Evolutionary conservation across 2,888 invertebrate genomes (phyloP).

Genomic region (Odontocolon sp.): DNA sequence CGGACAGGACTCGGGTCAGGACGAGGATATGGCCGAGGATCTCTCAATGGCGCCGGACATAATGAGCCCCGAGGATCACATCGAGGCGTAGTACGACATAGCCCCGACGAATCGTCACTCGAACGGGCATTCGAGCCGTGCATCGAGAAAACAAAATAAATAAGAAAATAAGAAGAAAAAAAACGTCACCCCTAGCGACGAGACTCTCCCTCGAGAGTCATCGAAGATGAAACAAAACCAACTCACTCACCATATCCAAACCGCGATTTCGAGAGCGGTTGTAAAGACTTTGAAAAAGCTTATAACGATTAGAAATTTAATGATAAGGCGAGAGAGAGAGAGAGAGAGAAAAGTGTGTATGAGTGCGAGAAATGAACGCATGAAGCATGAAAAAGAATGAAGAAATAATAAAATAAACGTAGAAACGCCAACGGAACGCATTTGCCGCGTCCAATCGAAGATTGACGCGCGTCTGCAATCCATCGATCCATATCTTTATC

Average conservation of each 20-base stretch:
- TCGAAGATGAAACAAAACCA: constrained; percentile 47
- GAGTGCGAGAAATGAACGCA: too few species aligned
- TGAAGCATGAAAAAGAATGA: not conserved
- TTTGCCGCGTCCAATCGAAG: constrained; percentile 44
- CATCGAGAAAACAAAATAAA: constrained; percentile 18
- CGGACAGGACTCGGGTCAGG: constrained; percentile 77
- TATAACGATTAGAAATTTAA: constrained; percentile 44
- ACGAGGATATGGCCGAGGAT: constrained; percentile 79
- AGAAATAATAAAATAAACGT: constrained; percentile 43
- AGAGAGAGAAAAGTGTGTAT: constrained; percentile 43
- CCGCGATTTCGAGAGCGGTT: constrained; percentile 60
- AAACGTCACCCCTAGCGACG: not conserved
- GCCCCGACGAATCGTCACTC: not conserved
- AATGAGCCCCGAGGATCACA: constrained; percentile 78
- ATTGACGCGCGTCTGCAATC: constrained; percentile 54
- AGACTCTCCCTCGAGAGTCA: not conserved
- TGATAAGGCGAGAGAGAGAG: constrained; percentile 29
- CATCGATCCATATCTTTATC: constrained; percentile 80
- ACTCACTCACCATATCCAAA: constrained; percentile 67
- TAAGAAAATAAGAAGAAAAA: not conserved
- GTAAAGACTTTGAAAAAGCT: constrained; percentile 57
- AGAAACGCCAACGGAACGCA: constrained; percentile 53
- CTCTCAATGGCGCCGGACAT: constrained; percentile 79
- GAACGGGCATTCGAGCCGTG: not conserved
- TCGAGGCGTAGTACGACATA: constrained; percentile 78